Percentiles rank a stretch among this genome's conserved stretches.
phyloP scores from a whole-genome alignment of 2,888 invertebrate genomes.

The Drosophila affinis region DNA sequence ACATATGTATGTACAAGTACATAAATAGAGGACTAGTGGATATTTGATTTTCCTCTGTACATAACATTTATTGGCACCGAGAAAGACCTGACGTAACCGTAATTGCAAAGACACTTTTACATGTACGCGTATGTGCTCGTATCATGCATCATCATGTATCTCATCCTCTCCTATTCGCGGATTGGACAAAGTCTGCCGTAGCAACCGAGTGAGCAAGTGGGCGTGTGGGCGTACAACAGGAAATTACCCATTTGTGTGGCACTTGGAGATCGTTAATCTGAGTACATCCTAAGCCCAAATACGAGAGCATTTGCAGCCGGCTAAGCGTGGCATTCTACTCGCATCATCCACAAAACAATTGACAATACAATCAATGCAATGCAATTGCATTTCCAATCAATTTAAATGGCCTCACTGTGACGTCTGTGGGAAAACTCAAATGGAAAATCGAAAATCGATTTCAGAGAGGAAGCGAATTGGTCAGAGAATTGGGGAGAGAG shows the following conservation, averaged over 20 bases:
- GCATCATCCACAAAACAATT: neutral
- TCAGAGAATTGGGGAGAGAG: neutral
- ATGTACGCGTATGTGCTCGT: neutral
- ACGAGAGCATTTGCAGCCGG: conserved; percentile 3
- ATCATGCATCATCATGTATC: neutral
- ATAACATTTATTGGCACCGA: too few species aligned
- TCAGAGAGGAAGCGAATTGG: neutral
- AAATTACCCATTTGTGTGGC: conserved; percentile 78
- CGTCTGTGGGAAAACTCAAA: neutral
- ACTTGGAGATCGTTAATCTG: conserved; percentile 82
- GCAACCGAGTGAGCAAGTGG: conserved; percentile 31
- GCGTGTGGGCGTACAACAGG: conserved; percentile 72
- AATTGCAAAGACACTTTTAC: neutral
- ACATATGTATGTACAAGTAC: too few species aligned
- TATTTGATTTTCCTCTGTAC: neutral
- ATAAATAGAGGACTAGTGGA: too few species aligned
- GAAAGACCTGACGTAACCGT: neutral
- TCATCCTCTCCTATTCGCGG: neutral
- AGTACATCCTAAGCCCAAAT: conserved; percentile 63
- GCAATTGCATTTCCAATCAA: neutral
- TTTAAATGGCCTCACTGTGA: neutral
- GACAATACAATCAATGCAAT: neutral
- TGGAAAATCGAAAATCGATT: neutral
- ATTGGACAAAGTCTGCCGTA: neutral
- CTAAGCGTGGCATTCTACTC: neutral